phyloP scores from a whole-genome alignment of 2,113 vertebrate genomes.

The Rhadina sibilatrix region DNA sequence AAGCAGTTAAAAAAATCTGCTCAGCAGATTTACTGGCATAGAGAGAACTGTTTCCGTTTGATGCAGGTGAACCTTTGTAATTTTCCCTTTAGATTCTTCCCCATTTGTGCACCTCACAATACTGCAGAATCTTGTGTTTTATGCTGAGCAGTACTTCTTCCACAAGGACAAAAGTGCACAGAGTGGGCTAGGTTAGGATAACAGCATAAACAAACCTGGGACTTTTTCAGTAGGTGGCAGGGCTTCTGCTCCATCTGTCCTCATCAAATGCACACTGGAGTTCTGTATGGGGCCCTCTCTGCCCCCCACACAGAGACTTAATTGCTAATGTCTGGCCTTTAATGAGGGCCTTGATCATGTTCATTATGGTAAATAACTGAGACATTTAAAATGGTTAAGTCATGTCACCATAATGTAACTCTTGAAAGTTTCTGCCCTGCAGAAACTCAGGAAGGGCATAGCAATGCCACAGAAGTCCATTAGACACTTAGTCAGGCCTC shows the following conservation, averaged over 20 bases:
- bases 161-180: neutral
- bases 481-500: neutral
- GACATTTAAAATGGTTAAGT: neutral
- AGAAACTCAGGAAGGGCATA: neutral
- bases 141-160: neutral
- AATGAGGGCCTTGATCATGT: conserved; percentile 30
- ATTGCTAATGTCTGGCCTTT: conserved; percentile 35
- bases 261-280: neutral
- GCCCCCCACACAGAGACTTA: neutral
- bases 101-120: neutral
- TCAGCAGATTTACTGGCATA: neutral
- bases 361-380: neutral
- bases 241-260: neutral
- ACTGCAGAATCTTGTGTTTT: neutral
- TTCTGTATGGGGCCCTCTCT: neutral
- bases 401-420: neutral
- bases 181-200: neutral
- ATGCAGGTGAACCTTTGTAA: neutral
- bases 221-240: neutral
- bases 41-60: neutral
- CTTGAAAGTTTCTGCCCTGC: neutral
- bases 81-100: neutral
- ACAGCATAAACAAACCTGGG: neutral
- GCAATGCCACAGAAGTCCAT: neutral
- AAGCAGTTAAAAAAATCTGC: conserved; percentile 1